Base-by-base conservation (phyloP, 2,888 invertebrate genomes). In the Ceratothoa steindachneri region DNA sequence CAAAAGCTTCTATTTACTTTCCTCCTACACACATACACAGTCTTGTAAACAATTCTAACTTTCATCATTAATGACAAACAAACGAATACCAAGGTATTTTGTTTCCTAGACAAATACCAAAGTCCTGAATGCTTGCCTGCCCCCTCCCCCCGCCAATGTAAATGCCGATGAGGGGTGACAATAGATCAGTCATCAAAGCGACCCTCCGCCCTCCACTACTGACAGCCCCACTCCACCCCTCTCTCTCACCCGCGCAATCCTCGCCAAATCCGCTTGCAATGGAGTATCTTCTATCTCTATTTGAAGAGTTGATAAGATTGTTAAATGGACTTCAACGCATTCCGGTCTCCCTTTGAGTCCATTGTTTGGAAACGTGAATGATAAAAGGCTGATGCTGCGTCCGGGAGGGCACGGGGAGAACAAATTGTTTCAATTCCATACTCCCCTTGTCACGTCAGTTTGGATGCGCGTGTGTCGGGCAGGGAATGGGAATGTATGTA, bases 241-340 rank as follows among this genome's bases (percentile, higher is more conserved):
- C 66, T 66, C 66, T 67, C 67, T 67, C 67, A 30, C 67, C 30
- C 67, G 28, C 67, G 28, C 67, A 15, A 15, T 67, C 30, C 30
- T 30, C n/a, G n/a, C n/a, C n/a, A 60, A 60, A 60, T 60, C 24
- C n/a, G 60, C 24, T 60, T 60, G 22, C 60, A 60, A 22, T n/a
- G n/a, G 60, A 60, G 22, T 24, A 24, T 60, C 60, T n/a, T 51
- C 51, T 68, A 22, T 68, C 29, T 68, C 51, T 22, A 60, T 60
- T 60, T 60, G 60, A 60, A 60, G 22, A 60, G 60, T 60, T 24
- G 60, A 60, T 60, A 60, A 60, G 60, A 24, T 60, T n/a, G 22
- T 24, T 2, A 12, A 24, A 60, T 60, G 19, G 27, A 60, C 12
- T 22, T 60, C 22, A 24, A 60, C 24, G 12, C 22, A 24, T 22